Evolutionary conservation across 1,140 invertebrate species (phyloP).

Genomic region (Hylaeus anthracinus): DNA sequence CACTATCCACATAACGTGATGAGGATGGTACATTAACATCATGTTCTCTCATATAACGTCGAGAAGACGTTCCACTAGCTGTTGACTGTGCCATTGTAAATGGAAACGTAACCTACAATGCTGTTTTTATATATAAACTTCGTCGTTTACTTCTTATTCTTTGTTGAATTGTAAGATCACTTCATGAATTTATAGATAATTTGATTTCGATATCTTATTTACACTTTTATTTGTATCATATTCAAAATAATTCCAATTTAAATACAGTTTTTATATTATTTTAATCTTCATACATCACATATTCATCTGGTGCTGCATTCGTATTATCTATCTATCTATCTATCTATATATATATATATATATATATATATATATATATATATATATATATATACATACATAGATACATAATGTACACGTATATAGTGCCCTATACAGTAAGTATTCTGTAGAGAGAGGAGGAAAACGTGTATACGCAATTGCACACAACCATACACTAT

Average conservation of each 20-base stretch:
- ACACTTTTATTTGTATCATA: constrained; percentile 25
- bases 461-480: neutral
- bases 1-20: constrained; percentile 83
- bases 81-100: constrained; percentile 81
- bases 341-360: constrained; percentile 13
- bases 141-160: neutral
- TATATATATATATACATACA: constrained; percentile 17
- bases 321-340: neutral
- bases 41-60: constrained; percentile 80
- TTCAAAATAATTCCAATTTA: constrained; percentile 13
- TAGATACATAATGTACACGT: neutral
- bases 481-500: neutral
- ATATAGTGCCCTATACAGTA: neutral
- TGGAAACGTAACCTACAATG: constrained; percentile 48
- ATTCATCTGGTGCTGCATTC: constrained; percentile 35
- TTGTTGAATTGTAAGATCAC: neutral
- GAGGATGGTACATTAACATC: constrained; percentile 79
- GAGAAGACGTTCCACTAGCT: constrained; percentile 81
- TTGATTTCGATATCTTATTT: constrained; percentile 1
- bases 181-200: neutral
- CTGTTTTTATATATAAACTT: constrained; percentile 1
- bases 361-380: too few relatives aligned
- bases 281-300: constrained; percentile 26
- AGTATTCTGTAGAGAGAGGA: neutral
- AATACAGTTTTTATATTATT: constrained; percentile 23